phyloP scores from a whole-genome alignment of 2,888 invertebrate species.

The Xestia c-nigrum region DNA sequence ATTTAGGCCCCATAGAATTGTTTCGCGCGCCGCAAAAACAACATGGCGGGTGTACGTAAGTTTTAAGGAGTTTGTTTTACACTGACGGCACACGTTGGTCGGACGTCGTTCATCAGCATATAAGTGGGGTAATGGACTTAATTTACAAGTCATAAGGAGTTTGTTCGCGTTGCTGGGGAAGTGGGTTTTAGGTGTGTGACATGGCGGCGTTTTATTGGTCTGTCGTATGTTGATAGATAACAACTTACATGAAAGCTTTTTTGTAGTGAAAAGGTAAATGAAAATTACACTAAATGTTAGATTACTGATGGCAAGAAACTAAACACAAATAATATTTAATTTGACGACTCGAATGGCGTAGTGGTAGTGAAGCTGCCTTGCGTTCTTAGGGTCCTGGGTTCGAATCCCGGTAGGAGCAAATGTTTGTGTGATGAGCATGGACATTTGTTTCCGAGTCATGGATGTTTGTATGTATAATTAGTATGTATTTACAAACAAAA shows the following conservation, averaged over 20 bases:
- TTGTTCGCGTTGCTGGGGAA: conserved; percentile 5
- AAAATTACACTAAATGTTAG: background rate
- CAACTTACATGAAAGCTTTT: background rate
- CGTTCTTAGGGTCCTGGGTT: too few species aligned
- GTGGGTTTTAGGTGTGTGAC: conserved; percentile 10
- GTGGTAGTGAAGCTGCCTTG: too few species aligned
- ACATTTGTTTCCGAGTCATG: too few species aligned
- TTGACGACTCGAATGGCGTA: too few species aligned
- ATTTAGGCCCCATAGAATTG: conserved; percentile 16
- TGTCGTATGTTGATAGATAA: background rate
- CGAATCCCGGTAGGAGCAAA: too few species aligned
- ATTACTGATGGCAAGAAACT: background rate
- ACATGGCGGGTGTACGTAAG: conserved; percentile 41
- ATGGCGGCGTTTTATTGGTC: background rate
- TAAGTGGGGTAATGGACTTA: conserved; percentile 52
- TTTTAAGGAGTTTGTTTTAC: conserved; percentile 57
- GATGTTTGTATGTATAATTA: too few species aligned
- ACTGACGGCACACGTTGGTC: conserved; percentile 45
- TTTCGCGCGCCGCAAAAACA: conserved; percentile 45
- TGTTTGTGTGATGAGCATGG: too few species aligned
- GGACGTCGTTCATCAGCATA: conserved; percentile 59
- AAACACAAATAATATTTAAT: too few species aligned
- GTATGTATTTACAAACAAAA: too few species aligned
- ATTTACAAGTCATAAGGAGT: conserved; percentile 59
- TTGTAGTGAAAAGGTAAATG: background rate